Evolutionary conservation across 1,140 invertebrate species (phyloP).

Genomic region (Trissolcus basalis): DNA sequence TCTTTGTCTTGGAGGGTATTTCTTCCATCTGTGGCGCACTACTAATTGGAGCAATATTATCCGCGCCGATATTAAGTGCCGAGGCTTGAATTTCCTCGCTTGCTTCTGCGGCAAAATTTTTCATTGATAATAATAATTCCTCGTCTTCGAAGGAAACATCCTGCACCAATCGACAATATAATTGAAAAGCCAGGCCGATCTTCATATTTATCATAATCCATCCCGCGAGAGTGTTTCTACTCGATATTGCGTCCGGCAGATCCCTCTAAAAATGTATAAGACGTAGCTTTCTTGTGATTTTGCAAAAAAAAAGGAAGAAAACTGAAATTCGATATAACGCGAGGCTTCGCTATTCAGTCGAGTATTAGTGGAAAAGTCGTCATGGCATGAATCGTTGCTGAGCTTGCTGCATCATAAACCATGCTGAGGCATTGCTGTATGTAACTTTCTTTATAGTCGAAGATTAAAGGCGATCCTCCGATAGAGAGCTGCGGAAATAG

Average conservation of each 20-base stretch:
- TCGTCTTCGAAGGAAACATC: not conserved
- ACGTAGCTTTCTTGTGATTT: slow-evolving; percentile 16
- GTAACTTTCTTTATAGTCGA: slow-evolving; percentile 56
- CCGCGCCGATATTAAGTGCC: slow-evolving; percentile 17
- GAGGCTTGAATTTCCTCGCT: not conserved
- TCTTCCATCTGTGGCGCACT: not conserved
- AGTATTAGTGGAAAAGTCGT: slow-evolving; percentile 45
- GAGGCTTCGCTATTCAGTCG: slow-evolving; percentile 31
- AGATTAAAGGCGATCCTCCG: slow-evolving; percentile 57
- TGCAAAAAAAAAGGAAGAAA: slow-evolving; percentile 44
- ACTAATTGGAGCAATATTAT: slow-evolving; percentile 37
- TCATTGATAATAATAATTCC: not conserved
- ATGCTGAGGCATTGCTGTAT: slow-evolving; percentile 36
- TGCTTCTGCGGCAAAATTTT: not conserved
- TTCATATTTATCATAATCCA: slow-evolving; percentile 33
- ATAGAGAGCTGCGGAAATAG: slow-evolving; percentile 38
- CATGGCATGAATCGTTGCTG: slow-evolving; percentile 40
- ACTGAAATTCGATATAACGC: slow-evolving; percentile 53
- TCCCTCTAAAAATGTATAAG: slow-evolving; percentile 42
- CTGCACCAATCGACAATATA: slow-evolving; percentile 10
- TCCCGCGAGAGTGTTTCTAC: slow-evolving; percentile 13
- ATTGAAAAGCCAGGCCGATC: slow-evolving; percentile 8
- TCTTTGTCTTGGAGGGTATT: slow-evolving; percentile 31
- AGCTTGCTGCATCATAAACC: slow-evolving; percentile 56
- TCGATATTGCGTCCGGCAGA: slow-evolving; percentile 38